Conservation (phyloP, 2,797 vertebrate genomes). For the Nothura maculosa region DNA sequence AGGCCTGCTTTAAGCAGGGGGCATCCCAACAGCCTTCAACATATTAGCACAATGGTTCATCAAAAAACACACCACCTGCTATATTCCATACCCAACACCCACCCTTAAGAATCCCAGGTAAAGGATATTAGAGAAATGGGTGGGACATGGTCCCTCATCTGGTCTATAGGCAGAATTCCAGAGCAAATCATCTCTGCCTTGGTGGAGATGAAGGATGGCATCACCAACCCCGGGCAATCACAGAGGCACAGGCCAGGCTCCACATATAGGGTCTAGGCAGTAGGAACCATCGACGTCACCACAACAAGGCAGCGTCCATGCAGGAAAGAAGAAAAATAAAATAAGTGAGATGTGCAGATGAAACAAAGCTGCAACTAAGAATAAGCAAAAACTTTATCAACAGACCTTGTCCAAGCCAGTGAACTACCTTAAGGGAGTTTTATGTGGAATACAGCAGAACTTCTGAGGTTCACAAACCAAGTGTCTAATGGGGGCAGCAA, state of each 20-base stretch:
- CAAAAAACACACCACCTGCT: neutral
- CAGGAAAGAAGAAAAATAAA: neutral
- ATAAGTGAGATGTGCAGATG: neutral
- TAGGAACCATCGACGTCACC: neutral
- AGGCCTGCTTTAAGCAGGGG: neutral
- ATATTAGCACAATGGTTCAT: fast-evolving
- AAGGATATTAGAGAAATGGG: constrained; percentile 96
- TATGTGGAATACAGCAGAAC: neutral
- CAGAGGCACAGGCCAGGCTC: constrained; percentile 93
- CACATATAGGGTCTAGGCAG: constrained; percentile 93
- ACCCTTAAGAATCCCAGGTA: neutral
- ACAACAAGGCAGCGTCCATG: neutral
- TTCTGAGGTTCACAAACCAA: neutral
- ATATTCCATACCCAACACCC: neutral
- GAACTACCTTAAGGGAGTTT: neutral
- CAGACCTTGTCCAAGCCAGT: neutral
- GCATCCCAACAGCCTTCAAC: fast-evolving
- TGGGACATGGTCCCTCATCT: constrained; percentile 95
- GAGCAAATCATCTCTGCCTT: constrained; percentile 98
- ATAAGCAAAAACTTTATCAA: neutral
- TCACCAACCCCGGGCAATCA: constrained; percentile 97
- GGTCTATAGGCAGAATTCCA: constrained; percentile 96
- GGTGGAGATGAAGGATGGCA: constrained; percentile 98
- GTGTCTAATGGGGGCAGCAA: neutral
- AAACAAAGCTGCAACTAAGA: neutral